These are phyloP conservation scores for Lucinisca nassula DNA, from an alignment of 2,888 invertebrate species.

Conservation along the genomic window DNA sequence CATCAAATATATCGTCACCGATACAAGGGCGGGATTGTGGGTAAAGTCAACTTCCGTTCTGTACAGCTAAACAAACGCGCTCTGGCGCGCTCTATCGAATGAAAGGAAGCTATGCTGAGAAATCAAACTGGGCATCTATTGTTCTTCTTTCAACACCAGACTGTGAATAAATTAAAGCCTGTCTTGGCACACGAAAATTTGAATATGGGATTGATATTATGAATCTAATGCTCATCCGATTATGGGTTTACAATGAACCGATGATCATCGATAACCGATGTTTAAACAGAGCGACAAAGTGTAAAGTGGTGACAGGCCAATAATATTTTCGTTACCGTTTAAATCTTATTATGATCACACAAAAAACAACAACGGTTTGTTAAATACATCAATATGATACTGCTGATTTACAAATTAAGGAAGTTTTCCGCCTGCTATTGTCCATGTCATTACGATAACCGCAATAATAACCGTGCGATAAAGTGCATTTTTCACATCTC, in stretches of 20 bases:
- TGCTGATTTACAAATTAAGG: too few species aligned
- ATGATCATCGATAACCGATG: conserved; percentile 10
- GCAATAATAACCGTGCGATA: too few species aligned
- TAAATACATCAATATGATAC: too few species aligned
- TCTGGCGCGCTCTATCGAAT: neutral
- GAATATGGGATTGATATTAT: neutral
- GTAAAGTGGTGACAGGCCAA: neutral
- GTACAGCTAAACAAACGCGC: neutral
- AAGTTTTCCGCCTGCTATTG: too few species aligned
- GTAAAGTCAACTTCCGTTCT: conserved; percentile 2
- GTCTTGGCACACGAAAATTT: conserved; percentile 2
- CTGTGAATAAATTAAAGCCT: neutral
- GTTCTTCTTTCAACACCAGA: neutral
- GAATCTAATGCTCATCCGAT: neutral
- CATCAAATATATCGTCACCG: neutral
- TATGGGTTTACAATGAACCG: neutral
- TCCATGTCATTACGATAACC: too few species aligned
- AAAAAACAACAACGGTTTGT: too few species aligned
- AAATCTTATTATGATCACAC: too few species aligned
- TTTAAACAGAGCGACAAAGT: neutral
- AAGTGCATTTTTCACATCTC: too few species aligned
- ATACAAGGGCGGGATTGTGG: neutral
- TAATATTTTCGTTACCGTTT: neutral
- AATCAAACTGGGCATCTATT: neutral
- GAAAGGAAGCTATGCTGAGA: neutral